Percentiles rank a stretch among this genome's conserved stretches.
Evolutionary conservation across 2,797 vertebrate species (phyloP).

Genomic region (Huso huso): DNA sequence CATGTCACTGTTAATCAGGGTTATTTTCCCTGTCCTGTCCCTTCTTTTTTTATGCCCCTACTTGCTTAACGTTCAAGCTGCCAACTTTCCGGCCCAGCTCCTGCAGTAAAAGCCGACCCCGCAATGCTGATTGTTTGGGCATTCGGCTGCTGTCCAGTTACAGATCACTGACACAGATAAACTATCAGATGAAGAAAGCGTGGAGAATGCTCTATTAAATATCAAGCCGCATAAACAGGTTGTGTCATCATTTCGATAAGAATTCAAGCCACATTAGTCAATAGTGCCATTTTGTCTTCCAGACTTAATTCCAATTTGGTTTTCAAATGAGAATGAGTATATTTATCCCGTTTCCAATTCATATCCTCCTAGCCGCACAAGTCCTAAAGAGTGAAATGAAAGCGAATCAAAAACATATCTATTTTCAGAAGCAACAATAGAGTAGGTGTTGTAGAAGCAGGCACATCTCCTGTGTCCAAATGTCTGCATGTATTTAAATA

Average conservation of each 20-base stretch:
- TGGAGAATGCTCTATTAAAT: neutral
- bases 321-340: neutral
- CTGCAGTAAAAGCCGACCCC: neutral
- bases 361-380: neutral
- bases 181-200: neutral
- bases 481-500: no score
- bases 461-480: no score
- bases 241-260: neutral
- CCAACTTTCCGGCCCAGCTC: neutral
- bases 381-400: no score
- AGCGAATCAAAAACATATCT: no score
- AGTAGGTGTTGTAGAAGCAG: no score
- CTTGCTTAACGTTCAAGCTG: neutral
- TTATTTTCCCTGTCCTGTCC: no score
- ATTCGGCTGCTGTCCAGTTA: neutral
- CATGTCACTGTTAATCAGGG: no score
- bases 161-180: neutral
- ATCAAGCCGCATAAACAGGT: neutral
- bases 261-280: constrained; percentile 1
- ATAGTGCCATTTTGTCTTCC: neutral
- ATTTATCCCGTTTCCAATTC: neutral
- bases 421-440: no score
- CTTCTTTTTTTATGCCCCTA: no score
- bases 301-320: neutral
- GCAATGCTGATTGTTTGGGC: neutral